Evolutionary conservation across 37 sponge, comb jelly and placozoan genomes (phyloP).

Genomic region (Haliclona indistincta): DNA sequence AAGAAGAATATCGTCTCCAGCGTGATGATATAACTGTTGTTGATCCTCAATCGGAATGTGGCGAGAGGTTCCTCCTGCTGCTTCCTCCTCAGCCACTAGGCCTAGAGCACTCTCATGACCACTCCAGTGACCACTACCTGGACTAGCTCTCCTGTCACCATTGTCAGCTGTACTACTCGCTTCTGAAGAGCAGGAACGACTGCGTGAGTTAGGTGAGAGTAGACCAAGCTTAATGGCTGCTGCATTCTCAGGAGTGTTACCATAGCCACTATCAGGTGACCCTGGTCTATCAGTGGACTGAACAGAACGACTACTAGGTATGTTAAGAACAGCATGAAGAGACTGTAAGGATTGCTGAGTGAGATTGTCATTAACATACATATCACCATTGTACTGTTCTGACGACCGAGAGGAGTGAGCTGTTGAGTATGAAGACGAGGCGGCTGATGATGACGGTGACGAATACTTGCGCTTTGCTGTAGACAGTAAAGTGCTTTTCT

Average conservation of each 20-base stretch:
- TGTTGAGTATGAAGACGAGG: no score
- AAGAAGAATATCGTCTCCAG: no score
- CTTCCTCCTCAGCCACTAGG: neutral
- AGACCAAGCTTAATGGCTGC: neutral
- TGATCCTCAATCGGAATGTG: no score
- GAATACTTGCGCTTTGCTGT: no score
- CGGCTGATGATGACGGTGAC: no score
- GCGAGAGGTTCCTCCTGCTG: no score
- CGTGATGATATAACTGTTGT: no score
- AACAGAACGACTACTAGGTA: neutral
- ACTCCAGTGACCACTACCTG: no score
- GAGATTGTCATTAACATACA: neutral
- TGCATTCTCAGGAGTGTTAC: constrained; percentile 45
- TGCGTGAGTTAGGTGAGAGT: neutral
- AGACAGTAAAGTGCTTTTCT: no score
- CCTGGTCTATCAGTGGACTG: neutral
- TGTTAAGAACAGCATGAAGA: neutral
- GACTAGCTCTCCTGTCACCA: neutral
- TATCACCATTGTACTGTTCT: no score
- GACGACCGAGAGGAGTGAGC: no score
- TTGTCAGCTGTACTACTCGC: neutral
- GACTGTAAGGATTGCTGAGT: neutral
- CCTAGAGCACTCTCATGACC: neutral
- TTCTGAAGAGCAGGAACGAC: neutral
- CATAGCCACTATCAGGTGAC: constrained; percentile 45